Conservation (phyloP, 2,797 vertebrate species). For the Gadopsis bispinosus region DNA sequence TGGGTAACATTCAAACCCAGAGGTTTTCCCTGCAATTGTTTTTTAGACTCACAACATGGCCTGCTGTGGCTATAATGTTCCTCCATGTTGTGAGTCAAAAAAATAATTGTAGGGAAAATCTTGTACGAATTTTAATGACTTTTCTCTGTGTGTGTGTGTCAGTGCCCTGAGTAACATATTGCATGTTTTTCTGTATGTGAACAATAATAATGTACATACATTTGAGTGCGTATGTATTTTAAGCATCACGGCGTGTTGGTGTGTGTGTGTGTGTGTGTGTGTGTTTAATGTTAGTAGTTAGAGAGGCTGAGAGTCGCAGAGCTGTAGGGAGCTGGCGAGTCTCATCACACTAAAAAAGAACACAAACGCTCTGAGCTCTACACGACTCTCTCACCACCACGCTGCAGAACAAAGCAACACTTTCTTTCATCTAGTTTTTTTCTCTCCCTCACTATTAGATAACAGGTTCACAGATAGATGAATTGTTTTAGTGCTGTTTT, state of each 20-base stretch:
- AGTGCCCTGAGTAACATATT: slow-evolving; percentile 5
- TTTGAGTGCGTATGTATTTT: neutral
- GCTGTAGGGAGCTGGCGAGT: neutral
- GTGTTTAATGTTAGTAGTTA: neutral
- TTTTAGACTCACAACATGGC: neutral
- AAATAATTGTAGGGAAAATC: no score
- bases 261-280: neutral
- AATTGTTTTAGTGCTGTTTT: neutral
- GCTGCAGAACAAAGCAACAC: slow-evolving; percentile 28
- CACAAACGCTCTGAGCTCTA: slow-evolving; percentile 22
- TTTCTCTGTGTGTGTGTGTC: neutral
- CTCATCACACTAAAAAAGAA: slow-evolving; percentile 13
- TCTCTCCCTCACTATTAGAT: neutral
- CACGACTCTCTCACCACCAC: neutral
- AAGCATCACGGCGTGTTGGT: neutral
- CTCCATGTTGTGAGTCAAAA: neutral
- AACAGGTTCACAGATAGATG: neutral
- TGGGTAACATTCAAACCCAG: neutral
- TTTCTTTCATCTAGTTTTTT: slow-evolving; percentile 5
- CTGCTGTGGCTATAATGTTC: neutral
- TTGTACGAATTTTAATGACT: neutral
- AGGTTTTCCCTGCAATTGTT: neutral
- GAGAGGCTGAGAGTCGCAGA: slow-evolving; percentile 9
- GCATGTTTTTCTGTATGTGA: neutral
- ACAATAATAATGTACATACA: neutral